A percentile compares a stretch with the other conserved stretches of the same genome.
These are phyloP conservation scores for Lamprologus tigripictilis DNA, from an alignment of 2,113 vertebrate genomes.

Conservation along the genomic window DNA sequence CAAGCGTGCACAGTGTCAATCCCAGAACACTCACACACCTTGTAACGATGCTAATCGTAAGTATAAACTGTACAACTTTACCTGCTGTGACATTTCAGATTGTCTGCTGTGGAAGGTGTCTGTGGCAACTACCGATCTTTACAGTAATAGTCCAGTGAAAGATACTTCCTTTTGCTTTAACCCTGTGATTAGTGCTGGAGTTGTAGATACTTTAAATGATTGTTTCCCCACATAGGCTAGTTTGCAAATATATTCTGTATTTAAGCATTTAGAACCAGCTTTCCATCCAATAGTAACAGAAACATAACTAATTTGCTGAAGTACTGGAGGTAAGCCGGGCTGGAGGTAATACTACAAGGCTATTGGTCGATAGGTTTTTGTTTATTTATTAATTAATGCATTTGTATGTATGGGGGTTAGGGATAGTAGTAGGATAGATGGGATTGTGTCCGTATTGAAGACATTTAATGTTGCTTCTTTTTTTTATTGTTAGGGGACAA, in stretches of 20 bases:
- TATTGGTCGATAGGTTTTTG: accelerated
- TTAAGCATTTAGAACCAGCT: neutral
- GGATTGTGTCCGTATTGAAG: neutral
- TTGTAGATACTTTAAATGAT: neutral
- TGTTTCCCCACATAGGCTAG: neutral
- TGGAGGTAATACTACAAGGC: neutral
- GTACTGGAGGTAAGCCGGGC: neutral
- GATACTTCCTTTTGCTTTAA: neutral
- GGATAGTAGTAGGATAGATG: neutral
- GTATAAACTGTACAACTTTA: neutral
- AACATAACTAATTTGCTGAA: neutral
- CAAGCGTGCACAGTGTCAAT: neutral
- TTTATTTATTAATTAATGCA: neutral
- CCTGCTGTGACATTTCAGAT: neutral
- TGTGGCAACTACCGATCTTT: neutral
- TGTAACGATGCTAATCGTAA: neutral
- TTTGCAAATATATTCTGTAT: neutral
- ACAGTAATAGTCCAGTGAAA: neutral
- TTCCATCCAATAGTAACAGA: neutral
- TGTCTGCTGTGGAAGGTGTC: neutral
- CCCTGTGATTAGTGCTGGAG: neutral
- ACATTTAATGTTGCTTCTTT: neutral
- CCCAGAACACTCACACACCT: neutral
- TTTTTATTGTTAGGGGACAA: neutral
- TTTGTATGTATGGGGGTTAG: neutral